A percentile compares a stretch with the other conserved stretches of the same genome.
These are phyloP conservation scores for Psittacula echo DNA, from an alignment of 2,797 vertebrate genomes.

Conservation along the genomic window DNA sequence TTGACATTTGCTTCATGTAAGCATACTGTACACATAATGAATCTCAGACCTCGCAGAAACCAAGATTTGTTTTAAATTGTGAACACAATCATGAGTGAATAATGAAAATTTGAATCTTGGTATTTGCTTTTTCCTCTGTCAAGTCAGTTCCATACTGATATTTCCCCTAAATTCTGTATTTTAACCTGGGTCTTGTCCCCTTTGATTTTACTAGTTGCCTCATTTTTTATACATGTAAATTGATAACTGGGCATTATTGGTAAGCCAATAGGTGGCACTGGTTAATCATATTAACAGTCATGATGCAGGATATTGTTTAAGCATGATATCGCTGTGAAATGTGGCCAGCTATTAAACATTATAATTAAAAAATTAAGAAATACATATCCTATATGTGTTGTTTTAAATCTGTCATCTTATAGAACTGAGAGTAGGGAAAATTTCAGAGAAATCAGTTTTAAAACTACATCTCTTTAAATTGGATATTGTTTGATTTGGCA, in stretches of 20 bases:
- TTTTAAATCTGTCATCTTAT: not conserved
- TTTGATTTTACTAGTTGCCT: not conserved
- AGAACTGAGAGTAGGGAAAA: not conserved
- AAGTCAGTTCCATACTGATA: not conserved
- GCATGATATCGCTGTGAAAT: not conserved
- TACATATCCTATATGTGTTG: not conserved
- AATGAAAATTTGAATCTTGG: not conserved
- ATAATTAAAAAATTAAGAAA: not conserved
- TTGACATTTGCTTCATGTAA: not conserved
- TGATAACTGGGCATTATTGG: not conserved
- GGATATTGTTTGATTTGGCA: not conserved
- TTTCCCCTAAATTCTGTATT: not conserved
- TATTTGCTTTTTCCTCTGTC: not conserved
- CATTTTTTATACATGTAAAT: not conserved
- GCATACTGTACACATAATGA: not conserved
- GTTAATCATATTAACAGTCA: constrained; percentile 11
- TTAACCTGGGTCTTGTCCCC: not conserved
- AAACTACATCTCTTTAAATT: not conserved
- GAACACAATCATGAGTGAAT: not conserved
- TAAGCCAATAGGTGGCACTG: constrained; percentile 62
- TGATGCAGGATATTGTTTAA: not conserved
- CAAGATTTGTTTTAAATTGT: not conserved
- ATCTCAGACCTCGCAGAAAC: not conserved
- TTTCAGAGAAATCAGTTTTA: not conserved
- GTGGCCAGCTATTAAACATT: not conserved